A percentile compares a stretch with the other conserved stretches of the same genome.
Evolutionary conservation across 2,113 vertebrate species (phyloP).

Genomic region (Axis porcinus): DNA sequence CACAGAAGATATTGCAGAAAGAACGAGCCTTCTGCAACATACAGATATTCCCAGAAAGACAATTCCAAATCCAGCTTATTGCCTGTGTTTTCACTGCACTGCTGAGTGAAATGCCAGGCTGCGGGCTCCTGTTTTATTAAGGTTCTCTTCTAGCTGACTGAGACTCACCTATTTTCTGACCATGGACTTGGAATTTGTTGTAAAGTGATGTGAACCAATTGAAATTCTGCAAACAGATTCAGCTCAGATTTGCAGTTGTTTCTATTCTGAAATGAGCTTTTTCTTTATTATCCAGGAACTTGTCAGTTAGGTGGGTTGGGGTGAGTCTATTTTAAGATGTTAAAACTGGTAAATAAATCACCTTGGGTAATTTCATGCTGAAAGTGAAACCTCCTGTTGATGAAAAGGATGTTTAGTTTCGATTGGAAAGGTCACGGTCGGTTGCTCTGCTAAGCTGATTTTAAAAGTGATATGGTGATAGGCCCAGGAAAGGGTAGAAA

Average conservation of each 20-base stretch:
- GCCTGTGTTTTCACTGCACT: not conserved
- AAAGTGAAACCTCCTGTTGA: not conserved
- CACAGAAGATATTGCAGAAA: not conserved
- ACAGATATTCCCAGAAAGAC: conserved; percentile 55
- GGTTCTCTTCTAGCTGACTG: conserved; percentile 15
- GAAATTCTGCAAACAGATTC: not conserved
- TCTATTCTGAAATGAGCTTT: conserved; percentile 9
- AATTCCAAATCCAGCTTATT: not conserved
- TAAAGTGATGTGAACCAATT: conserved; percentile 6
- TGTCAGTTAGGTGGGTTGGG: not conserved
- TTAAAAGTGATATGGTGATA: conserved; percentile 10
- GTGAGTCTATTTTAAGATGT: conserved; percentile 24
- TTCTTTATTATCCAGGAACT: not conserved
- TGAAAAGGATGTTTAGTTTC: conserved; percentile 28
- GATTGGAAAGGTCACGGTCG: not conserved
- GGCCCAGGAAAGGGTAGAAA: not conserved
- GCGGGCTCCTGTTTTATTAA: not conserved
- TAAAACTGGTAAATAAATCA: conserved; percentile 18
- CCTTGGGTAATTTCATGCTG: not conserved
- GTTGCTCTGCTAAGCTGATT: conserved; percentile 8
- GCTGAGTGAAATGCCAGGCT: not conserved
- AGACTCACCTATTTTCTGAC: not conserved
- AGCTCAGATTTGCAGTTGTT: not conserved
- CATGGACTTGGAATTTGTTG: conserved; percentile 14
- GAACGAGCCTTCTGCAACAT: not conserved